Evolutionary conservation across 1,140 invertebrate genomes (phyloP), one percentile per base, ranked within the genome.

Genomic region (Camponotus floridanus): DNA sequence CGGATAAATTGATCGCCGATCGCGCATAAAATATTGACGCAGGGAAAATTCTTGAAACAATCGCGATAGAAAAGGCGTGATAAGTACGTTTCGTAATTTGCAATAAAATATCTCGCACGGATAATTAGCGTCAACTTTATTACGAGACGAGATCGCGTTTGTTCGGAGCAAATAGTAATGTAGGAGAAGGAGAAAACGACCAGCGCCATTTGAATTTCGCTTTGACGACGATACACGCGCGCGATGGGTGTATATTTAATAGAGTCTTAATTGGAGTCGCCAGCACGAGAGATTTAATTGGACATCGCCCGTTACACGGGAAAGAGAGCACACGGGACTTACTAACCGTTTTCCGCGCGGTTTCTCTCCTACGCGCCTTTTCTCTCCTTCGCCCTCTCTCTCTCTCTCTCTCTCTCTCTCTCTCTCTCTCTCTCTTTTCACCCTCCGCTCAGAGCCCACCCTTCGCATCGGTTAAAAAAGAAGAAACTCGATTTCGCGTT

Each of bases 181-280:
- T 26, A 86, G 59, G 65, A 70, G 68, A 33, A 21, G 39, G 26
- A 73, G 31, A 18, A 70, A 84, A 71, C 64, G 76, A 57, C 61
- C 89, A 51, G 62, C 55, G 70, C 83, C 89, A 86, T 88, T 91
- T 91, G 87, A 90, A 88, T 90, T 88, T 88, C 87, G 80, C 90
- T 91, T 90, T 91, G 78, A 86, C 87, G 67, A 55, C 84, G 85
- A 91, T 90, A 90, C 84, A 88, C 89, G 55, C 71, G 55, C 71
- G 86, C 67, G 76, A 59, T 26, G 86, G 76, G 89, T 90, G 89
- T 91, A 91, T 91, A 91, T 91, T 91, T 91, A 91, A 91, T 91
- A 91, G 89, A 91, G 87, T 88, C 89, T 91, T 91, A 91, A 91
- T 91, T 91, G 90, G 87, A 90, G 89, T 88, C 74, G 86, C 81